Evolutionary conservation across 2,888 invertebrate genomes (phyloP).

Genomic region (Carterocephalus palaemon): DNA sequence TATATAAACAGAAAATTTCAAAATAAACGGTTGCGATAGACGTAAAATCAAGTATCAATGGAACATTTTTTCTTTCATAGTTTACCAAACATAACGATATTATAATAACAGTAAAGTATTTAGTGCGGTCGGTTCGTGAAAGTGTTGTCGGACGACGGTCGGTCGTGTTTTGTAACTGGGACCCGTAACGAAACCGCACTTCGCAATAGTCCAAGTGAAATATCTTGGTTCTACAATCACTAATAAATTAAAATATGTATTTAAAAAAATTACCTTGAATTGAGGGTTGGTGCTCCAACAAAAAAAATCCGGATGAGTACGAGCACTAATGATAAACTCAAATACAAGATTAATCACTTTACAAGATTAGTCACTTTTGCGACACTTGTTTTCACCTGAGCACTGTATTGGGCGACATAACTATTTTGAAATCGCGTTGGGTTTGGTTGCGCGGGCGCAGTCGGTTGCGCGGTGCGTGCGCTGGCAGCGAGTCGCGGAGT

Average conservation of each 20-base stretch:
- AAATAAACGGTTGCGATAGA: not conserved
- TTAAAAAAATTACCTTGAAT: constrained; percentile 52
- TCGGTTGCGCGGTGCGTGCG: constrained; percentile 53
- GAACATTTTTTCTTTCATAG: constrained; percentile 4
- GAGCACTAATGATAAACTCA: constrained; percentile 24
- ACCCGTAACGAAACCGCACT: constrained; percentile 56
- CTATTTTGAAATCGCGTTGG: constrained; percentile 47
- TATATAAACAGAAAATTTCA: too few relatives aligned
- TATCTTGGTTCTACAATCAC: constrained; percentile 39
- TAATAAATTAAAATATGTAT: constrained; percentile 37
- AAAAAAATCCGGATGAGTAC: constrained; percentile 56
- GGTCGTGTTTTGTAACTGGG: constrained; percentile 59
- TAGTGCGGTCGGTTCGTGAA: constrained; percentile 41
- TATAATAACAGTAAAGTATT: constrained; percentile 12
- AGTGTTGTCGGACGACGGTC: constrained; percentile 50
- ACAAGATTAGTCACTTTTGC: constrained; percentile 37
- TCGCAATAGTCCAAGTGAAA: constrained; percentile 52
- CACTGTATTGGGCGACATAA: constrained; percentile 64
- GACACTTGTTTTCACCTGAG: constrained; percentile 59
- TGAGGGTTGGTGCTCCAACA: constrained; percentile 47
- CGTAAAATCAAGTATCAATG: constrained; percentile 10
- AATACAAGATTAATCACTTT: constrained; percentile 3
- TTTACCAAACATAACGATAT: constrained; percentile 3
- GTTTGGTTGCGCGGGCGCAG: constrained; percentile 53
- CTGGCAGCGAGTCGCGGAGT: constrained; percentile 59